Evolutionary conservation across 2,888 invertebrate genomes (phyloP), one percentile per base, ranked within the genome.

Genomic region (Coleophora deauratella): DNA sequence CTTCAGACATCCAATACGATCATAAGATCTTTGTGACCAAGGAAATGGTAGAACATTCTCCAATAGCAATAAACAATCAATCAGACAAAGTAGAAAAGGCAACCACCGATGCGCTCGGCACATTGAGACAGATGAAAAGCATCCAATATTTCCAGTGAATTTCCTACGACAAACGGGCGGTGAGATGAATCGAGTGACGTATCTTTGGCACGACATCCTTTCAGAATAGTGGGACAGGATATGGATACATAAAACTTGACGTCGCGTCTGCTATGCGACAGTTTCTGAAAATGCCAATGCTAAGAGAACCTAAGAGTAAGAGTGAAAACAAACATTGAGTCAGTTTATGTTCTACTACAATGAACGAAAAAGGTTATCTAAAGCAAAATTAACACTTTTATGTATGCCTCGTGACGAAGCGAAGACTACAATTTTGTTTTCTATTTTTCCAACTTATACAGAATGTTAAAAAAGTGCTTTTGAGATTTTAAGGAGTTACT

Each of bases 181-280:
- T 62, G 59, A 69, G 68, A 70, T 64, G 64, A 66, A 66, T 68
- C 57, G 60, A 37, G 54, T 51, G 62, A 65, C 56, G 55, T 62
- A 62, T 60, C 54, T 54, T 52, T 55, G 50, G 52, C 15, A 15
- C 27, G 32, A 31, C 45, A 52, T 43, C 30, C 34, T 38, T 10
- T 43, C 34, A 43, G 42, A 46, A 46, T 44, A 31, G 37, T 27
- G 42, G 27, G 38, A 21, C n/a, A n/a, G n/a, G 21, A 21, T 4
- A 3, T 31, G 43, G 36, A 37, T 43, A 54, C 33, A 52, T 45
- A 57, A 40, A 50, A 44, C 7, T 3, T 1, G 37, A 38, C n/a
- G 11, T 37, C 7, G 14, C 34, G 15, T 6, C 15, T 15, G n/a
- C n/a, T n/a, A n/a, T n/a, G n/a, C n/a, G n/a, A n/a, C n/a, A n/a